Evolutionary conservation across 2,113 vertebrate genomes (phyloP).

Genomic region (Talpa occidentalis): DNA sequence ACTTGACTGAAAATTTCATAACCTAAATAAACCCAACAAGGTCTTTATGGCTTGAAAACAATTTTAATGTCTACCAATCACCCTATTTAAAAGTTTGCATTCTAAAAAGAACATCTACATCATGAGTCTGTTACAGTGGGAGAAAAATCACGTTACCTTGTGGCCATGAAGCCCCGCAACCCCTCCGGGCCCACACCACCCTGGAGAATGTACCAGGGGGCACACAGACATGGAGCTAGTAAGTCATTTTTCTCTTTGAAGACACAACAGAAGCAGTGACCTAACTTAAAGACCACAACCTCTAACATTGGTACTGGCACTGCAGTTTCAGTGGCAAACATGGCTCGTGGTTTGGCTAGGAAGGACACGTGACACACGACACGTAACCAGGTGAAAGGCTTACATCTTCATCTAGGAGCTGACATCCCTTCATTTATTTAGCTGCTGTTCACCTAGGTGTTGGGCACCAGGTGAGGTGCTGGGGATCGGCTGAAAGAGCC

Average conservation of each 20-base stretch:
- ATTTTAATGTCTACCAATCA: slow-evolving; percentile 1
- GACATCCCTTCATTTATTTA: not conserved
- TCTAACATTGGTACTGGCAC: not conserved
- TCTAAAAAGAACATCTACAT: slow-evolving; percentile 13
- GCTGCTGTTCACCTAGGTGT: not conserved
- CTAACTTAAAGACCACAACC: not conserved
- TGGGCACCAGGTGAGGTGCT: not conserved
- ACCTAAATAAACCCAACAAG: not conserved
- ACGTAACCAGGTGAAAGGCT: not conserved
- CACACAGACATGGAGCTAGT: not conserved
- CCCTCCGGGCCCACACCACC: not conserved
- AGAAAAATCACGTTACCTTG: not conserved
- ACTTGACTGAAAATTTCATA: slow-evolving; percentile 4
- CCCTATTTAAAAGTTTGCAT: not conserved
- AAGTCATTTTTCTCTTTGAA: not conserved
- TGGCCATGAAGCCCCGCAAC: not conserved
- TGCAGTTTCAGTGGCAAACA: not conserved
- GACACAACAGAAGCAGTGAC: not conserved
- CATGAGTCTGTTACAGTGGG: not conserved
- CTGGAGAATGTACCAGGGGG: rapidly evolving
- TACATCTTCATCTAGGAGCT: not conserved
- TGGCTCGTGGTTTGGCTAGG: not conserved
- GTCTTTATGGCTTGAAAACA: slow-evolving; percentile 4
- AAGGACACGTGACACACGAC: not conserved
- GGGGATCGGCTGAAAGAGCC: not conserved